phyloP scores from a whole-genome alignment of 1,140 invertebrate genomes.

The Neodiprion lecontei region DNA sequence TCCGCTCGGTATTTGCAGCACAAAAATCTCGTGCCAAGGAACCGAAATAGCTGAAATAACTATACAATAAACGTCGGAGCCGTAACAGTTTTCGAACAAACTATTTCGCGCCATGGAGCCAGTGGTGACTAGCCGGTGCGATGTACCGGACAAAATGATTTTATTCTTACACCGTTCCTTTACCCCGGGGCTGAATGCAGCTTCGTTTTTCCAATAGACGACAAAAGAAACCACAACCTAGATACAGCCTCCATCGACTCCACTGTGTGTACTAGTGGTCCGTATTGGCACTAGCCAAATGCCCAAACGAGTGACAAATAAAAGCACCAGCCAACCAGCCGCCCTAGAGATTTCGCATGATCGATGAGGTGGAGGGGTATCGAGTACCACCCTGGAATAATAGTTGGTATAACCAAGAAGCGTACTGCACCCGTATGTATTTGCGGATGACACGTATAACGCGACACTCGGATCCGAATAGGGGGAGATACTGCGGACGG shows the following conservation, averaged over 20 bases:
- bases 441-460: background rate
- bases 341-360: background rate
- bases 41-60: no score
- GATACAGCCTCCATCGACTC: background rate
- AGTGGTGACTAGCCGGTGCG: no score
- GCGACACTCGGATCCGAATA: background rate
- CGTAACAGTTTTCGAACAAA: no score
- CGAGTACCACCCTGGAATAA: slow-evolving; percentile 9
- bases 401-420: background rate
- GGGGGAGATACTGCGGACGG: slow-evolving; percentile 25
- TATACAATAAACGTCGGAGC: no score
- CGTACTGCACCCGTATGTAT: background rate
- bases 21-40: no score
- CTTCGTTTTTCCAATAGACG: background rate
- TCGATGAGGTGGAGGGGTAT: background rate
- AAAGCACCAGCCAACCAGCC: background rate
- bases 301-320: slow-evolving; percentile 1
- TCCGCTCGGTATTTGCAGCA: no score
- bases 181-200: background rate
- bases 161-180: background rate
- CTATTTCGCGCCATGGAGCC: no score
- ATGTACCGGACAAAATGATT: no score
- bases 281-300: slow-evolving; percentile 4
- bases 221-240: slow-evolving; percentile 4
- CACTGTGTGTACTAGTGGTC: background rate